phyloP scores from a whole-genome alignment of 2,888 invertebrate genomes.

The Xestia ashworthii region DNA sequence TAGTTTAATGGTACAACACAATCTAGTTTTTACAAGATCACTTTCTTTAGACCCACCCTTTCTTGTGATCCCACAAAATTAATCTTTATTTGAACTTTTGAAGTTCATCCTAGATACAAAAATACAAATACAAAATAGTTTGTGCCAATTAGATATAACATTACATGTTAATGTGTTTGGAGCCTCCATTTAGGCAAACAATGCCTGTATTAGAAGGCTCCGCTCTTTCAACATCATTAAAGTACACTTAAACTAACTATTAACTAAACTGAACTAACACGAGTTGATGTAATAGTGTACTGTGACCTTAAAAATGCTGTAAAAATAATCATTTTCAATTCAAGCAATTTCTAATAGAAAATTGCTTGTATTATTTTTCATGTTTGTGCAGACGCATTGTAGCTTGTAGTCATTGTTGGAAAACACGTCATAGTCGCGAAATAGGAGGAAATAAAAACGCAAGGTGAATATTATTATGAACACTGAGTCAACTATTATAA shows the following conservation, averaged over 20 bases:
- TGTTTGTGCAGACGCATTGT: neutral
- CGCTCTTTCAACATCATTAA: too few species aligned
- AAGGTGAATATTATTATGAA: slow-evolving; percentile 21
- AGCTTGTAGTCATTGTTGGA: neutral
- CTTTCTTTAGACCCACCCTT: neutral
- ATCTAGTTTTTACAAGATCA: neutral
- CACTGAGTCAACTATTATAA: neutral
- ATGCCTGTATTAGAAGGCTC: too few species aligned
- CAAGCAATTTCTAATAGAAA: neutral
- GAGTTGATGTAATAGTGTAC: too few species aligned
- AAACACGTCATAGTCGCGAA: neutral
- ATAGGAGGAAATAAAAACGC: slow-evolving; percentile 32
- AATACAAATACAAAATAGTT: too few species aligned
- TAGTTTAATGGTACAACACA: slow-evolving; percentile 4
- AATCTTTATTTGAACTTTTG: neutral
- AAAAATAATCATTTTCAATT: neutral
- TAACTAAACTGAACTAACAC: too few species aligned
- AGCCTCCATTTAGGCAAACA: too few species aligned
- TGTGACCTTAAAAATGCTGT: too few species aligned
- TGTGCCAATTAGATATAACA: too few species aligned
- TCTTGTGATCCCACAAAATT: neutral
- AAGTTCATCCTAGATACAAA: too few species aligned
- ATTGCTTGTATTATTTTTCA: neutral
- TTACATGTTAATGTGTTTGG: too few species aligned
- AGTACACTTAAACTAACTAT: too few species aligned